Evolutionary conservation across 2,888 invertebrate genomes (phyloP).

Genomic region (Caenorhabditis becei): DNA sequence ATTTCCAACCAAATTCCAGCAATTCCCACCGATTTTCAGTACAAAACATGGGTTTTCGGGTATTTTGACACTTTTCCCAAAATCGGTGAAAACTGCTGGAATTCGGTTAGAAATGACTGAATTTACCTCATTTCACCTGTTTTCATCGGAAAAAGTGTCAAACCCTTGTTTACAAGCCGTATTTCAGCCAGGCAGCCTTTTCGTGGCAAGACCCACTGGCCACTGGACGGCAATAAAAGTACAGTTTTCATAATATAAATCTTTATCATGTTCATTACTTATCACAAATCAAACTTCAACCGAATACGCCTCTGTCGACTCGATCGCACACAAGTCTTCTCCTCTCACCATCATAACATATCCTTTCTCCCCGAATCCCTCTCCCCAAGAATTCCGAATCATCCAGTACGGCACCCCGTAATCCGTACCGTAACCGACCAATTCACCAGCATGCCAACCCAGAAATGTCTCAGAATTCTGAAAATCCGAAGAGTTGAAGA

Average conservation of each 20-base stretch:
- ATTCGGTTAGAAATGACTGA: too few relatives aligned
- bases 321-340: neutral
- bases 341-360: slow-evolving; percentile 53
- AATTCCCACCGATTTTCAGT: too few relatives aligned
- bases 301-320: neutral
- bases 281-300: neutral
- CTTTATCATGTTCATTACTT: neutral
- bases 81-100: too few relatives aligned
- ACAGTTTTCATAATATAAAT: neutral
- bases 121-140: too few relatives aligned
- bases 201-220: too few relatives aligned
- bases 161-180: too few relatives aligned
- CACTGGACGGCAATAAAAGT: too few relatives aligned
- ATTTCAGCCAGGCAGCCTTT: too few relatives aligned
- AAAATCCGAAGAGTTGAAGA: slow-evolving; percentile 9
- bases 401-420: slow-evolving; percentile 68
- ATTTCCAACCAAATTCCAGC: too few relatives aligned
- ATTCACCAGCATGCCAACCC: slow-evolving; percentile 72
- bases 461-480: neutral
- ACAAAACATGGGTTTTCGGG: too few relatives aligned
- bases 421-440: slow-evolving; percentile 72
- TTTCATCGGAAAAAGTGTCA: too few relatives aligned
- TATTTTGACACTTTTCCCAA: too few relatives aligned
- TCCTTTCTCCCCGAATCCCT: slow-evolving; percentile 64
- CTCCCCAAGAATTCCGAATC: slow-evolving; percentile 74